These are phyloP conservation scores for Eriosoma lanigerum DNA, from an alignment of 1,140 invertebrate genomes.

Conservation along the genomic window DNA sequence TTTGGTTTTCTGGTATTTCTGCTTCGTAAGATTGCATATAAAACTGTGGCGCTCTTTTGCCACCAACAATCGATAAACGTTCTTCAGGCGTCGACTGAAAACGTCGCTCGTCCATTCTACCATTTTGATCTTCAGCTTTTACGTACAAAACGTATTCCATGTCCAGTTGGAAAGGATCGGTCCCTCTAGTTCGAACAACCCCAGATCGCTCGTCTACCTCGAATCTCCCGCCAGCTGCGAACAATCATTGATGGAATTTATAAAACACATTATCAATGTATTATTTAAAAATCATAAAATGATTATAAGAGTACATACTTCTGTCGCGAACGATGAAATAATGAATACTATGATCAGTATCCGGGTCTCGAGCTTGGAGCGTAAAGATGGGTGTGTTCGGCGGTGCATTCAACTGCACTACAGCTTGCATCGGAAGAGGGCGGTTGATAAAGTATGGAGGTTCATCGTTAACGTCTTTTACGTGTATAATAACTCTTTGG, in stretches of 20 bases:
- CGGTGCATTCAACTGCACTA: constrained; percentile 90
- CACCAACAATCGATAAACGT: constrained; percentile 86
- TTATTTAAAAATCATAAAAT: too few relatives aligned
- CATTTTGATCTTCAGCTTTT: constrained; percentile 93
- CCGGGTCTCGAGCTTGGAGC: constrained; percentile 89
- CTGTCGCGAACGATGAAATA: constrained; percentile 91
- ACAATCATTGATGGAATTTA: too few relatives aligned
- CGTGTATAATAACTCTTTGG: constrained; percentile 90
- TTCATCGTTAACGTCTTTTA: constrained; percentile 95
- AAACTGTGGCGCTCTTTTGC: constrained; percentile 90
- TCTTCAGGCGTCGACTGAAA: constrained; percentile 91
- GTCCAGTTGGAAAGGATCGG: constrained; percentile 88
- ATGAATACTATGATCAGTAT: constrained; percentile 92
- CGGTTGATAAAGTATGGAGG: constrained; percentile 94
- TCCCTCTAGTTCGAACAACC: constrained; percentile 87
- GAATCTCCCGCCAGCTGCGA: constrained; percentile 71
- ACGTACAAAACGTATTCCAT: constrained; percentile 96
- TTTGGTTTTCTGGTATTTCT: constrained; percentile 93
- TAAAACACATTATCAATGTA: too few relatives aligned
- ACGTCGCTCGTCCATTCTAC: constrained; percentile 80
- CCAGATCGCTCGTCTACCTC: constrained; percentile 90
- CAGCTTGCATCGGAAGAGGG: constrained; percentile 92
- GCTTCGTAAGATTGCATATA: constrained; percentile 91
- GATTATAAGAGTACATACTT: constrained; percentile 61
- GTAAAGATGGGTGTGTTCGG: constrained; percentile 95